These are phyloP conservation scores for Acanthoscelides obtectus DNA, from an alignment of 2,888 invertebrate species.

Conservation along the genomic window DNA sequence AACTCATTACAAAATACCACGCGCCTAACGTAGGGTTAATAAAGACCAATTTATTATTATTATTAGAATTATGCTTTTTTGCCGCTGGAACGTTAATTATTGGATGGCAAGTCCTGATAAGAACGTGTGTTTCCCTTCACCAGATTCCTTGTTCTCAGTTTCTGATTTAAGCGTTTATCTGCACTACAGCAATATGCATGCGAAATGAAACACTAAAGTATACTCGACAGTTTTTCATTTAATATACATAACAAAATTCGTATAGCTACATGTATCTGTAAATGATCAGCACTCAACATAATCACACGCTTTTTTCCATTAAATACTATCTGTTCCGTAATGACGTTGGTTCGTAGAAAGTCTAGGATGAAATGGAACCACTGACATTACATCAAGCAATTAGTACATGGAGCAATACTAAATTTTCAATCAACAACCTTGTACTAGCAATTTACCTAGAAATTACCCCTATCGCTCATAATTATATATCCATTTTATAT, in stretches of 20 bases:
- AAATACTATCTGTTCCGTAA: slow-evolving; percentile 17
- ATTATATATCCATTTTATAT: neutral
- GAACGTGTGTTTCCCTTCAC: no score
- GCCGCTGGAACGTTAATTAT: no score
- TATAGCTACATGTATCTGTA: slow-evolving; percentile 32
- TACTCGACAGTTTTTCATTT: slow-evolving; percentile 16
- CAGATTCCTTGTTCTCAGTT: no score
- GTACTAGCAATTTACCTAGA: neutral
- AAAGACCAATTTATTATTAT: no score
- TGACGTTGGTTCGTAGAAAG: neutral
- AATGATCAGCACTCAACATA: slow-evolving; percentile 38
- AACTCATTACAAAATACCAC: no score
- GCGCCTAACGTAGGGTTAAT: no score
- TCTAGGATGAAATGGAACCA: neutral
- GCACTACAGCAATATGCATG: neutral
- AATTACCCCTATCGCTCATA: neutral
- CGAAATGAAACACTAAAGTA: neutral
- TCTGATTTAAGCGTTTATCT: no score
- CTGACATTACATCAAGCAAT: neutral
- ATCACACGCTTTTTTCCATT: slow-evolving; percentile 34
- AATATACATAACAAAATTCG: slow-evolving; percentile 38
- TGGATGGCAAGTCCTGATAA: no score
- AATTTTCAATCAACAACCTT: neutral
- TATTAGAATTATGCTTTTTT: no score
- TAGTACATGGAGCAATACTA: neutral